Conservation (phyloP, 2,888 invertebrate genomes). For the Pseudoips prasinana region DNA sequence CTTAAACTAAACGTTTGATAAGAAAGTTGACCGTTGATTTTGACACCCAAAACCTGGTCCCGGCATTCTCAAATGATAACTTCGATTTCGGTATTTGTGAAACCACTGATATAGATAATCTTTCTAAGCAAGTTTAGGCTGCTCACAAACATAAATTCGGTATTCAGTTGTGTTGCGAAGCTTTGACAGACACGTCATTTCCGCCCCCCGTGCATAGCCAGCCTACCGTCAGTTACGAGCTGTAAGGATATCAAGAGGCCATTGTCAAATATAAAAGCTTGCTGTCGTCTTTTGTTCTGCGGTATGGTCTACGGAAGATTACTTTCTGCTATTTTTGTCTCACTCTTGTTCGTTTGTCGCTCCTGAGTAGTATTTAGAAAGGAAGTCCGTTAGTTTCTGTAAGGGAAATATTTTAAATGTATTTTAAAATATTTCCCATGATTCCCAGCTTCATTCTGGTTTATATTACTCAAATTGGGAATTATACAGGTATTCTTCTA, state of each 20-base stretch:
- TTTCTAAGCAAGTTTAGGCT: conserved; percentile 5
- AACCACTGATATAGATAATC: no score
- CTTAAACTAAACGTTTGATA: no score
- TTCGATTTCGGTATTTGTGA: no score
- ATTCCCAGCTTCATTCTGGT: no score
- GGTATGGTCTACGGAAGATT: conserved; percentile 33
- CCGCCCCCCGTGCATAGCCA: conserved; percentile 40
- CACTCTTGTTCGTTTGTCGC: conserved; percentile 9
- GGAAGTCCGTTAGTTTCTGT: neutral
- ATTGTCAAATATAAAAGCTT: conserved; percentile 60
- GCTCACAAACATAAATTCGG: conserved; percentile 10
- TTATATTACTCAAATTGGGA: no score
- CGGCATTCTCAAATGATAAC: no score
- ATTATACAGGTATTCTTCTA: no score
- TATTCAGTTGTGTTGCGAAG: conserved; percentile 34
- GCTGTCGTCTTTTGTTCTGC: conserved; percentile 44
- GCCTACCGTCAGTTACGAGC: conserved; percentile 47
- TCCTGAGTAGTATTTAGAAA: neutral
- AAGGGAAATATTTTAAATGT: no score
- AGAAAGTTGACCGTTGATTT: no score
- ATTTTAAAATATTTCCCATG: no score
- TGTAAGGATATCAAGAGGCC: conserved; percentile 46
- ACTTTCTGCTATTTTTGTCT: conserved; percentile 20
- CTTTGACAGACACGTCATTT: conserved; percentile 63
- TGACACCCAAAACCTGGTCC: no score